phyloP scores from a whole-genome alignment of 2,797 vertebrate species.

The Dicrostonyx torquatus region DNA sequence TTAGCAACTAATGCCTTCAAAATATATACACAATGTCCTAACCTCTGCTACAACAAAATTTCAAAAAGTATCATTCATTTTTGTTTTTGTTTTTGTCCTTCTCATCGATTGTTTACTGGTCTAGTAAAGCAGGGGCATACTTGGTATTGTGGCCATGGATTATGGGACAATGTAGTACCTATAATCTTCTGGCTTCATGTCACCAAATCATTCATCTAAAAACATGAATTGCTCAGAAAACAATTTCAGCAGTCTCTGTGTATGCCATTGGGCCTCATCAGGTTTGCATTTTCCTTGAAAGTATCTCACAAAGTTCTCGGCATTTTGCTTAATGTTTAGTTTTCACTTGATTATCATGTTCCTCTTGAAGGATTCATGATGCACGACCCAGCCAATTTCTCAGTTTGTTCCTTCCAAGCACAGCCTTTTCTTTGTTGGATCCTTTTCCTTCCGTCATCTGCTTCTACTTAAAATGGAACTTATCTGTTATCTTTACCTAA shows the following conservation, averaged over 20 bases:
- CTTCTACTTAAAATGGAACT: slow-evolving; percentile 54
- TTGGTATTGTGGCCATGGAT: background rate
- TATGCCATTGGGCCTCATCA: background rate
- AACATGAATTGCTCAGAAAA: background rate
- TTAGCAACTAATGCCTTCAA: background rate
- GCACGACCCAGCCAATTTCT: background rate
- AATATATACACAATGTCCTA: background rate
- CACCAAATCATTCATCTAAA: slow-evolving; percentile 37
- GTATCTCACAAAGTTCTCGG: background rate
- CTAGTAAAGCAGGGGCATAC: background rate
- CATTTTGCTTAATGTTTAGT: slow-evolving; percentile 21
- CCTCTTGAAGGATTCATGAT: slow-evolving; percentile 31
- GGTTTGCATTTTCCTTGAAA: slow-evolving; percentile 38
- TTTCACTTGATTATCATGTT: slow-evolving; percentile 8
- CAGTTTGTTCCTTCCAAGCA: background rate
- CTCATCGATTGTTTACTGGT: background rate
- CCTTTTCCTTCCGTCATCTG: slow-evolving; percentile 57
- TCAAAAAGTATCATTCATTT: background rate
- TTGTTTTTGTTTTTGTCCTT: background rate
- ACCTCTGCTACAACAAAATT: background rate
- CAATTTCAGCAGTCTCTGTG: background rate
- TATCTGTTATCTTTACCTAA: slow-evolving; percentile 49
- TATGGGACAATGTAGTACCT: background rate
- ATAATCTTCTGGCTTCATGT: background rate
- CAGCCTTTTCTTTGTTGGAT: slow-evolving; percentile 1